Evolutionary conservation across 1,140 invertebrate genomes (phyloP), one percentile per base, ranked within the genome.

Genomic region (Choristoneura fumiferana): DNA sequence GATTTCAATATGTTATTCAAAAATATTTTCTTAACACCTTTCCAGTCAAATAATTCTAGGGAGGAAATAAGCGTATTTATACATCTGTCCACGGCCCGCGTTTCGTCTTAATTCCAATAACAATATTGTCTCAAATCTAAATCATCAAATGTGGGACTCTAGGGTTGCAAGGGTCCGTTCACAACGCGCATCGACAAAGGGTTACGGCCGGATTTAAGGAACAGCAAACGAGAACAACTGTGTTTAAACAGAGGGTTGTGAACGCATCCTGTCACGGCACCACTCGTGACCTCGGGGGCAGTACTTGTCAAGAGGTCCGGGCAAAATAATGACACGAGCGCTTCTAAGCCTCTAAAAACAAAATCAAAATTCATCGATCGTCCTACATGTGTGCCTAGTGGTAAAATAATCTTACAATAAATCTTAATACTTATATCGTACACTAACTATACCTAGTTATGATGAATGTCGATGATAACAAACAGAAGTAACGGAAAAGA

Each of bases 301-400:
- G 40, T 10, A 18, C 10, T 18, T 18, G 40, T 22, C n/a, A 49
- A 29, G 43, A 10, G 43, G n/a, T 18, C 43, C 17, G 12, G 10
- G 43, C 43, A 49, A 49, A 49, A 49, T 49, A 49, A 45, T 45
- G 40, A 49, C 43, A 49, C 12, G 43, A 49, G 43, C 43, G 43
- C 43, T 49, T 49, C 43, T 49, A 49, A 49, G 43, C 43, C 17
- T 49, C 43, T 49, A 49, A 49, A 0, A 49, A 49, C 18, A n/a
- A 49, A 49, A n/a, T n/a, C 18, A 18, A 10, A 49, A 29, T 17
- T 49, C 43, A 49, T 22, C 10, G 40, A 45, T 18, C 18, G 43
- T 49, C 43, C 43, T 49, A 49, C 18, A 13, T 33, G 43, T 33
- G 43, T 49, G 43, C 43, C 43, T 49, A 49, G 8, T 43, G 18